Conservation (phyloP, 2,888 invertebrate genomes). For the Lithosia quadra region DNA sequence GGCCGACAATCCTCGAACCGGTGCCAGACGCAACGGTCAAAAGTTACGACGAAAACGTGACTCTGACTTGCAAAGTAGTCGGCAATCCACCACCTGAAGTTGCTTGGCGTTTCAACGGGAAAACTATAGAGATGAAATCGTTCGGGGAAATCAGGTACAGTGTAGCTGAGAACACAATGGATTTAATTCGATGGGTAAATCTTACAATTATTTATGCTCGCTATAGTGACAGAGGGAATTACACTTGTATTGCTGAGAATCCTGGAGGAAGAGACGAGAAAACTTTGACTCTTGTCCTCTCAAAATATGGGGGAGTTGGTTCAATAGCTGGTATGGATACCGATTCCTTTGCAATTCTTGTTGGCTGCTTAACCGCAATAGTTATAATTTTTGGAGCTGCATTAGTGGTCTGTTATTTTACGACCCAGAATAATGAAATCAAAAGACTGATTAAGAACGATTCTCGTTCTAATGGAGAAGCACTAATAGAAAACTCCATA, state of each 20-base stretch:
- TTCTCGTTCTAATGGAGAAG: slow-evolving; percentile 88
- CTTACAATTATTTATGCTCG: slow-evolving; percentile 89
- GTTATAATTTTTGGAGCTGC: slow-evolving; percentile 81
- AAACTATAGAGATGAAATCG: slow-evolving; percentile 84
- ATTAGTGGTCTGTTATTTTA: slow-evolving; percentile 85
- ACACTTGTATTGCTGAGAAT: slow-evolving; percentile 93
- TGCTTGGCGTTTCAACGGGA: slow-evolving; percentile 90
- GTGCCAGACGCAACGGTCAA: slow-evolving; percentile 87
- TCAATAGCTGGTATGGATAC: slow-evolving; percentile 81
- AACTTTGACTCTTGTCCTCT: slow-evolving; percentile 89
- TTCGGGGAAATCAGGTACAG: slow-evolving; percentile 84
- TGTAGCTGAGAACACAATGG: slow-evolving; percentile 78
- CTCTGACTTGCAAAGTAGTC: slow-evolving; percentile 91
- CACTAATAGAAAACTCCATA: slow-evolving; percentile 90
- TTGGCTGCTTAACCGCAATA: slow-evolving; percentile 81
- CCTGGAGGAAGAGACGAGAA: slow-evolving; percentile 93
- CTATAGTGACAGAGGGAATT: slow-evolving; percentile 90
- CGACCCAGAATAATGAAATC: slow-evolving; percentile 81
- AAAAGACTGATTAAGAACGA: slow-evolving; percentile 89
- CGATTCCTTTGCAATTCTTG: slow-evolving; percentile 84
- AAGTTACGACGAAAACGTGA: slow-evolving; percentile 90
- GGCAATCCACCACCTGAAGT: slow-evolving; percentile 93
- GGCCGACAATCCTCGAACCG: slow-evolving; percentile 91
- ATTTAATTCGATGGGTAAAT: slow-evolving; percentile 88
- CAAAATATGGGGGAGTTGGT: slow-evolving; percentile 79